Evolutionary conservation across 1,140 invertebrate species (phyloP).

Genomic region (Drosophila mayri): DNA sequence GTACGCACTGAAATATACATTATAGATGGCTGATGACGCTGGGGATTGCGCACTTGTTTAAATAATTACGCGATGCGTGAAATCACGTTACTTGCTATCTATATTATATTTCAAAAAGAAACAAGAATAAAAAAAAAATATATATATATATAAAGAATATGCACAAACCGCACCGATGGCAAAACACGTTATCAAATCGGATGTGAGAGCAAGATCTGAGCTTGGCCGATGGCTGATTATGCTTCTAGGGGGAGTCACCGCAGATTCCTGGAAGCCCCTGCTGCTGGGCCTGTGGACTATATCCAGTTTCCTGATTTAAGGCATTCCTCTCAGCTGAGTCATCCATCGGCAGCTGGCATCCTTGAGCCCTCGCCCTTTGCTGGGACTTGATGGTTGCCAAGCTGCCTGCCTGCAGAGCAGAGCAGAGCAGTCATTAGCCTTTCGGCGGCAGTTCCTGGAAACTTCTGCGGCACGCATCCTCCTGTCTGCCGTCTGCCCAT

Average conservation of each 20-base stretch:
- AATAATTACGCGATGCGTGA: conserved; percentile 6
- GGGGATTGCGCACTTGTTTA: conserved; percentile 32
- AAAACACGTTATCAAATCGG: conserved; percentile 46
- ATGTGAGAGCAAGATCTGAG: conserved; percentile 1
- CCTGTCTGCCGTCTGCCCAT: background rate
- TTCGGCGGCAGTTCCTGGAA: conserved; percentile 73
- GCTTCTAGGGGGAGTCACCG: conserved; percentile 12
- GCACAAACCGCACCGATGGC: conserved; percentile 2
- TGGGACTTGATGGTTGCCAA: background rate
- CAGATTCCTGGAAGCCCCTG: conserved; percentile 27
- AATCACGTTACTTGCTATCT: conserved; percentile 34
- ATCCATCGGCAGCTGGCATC: conserved; percentile 29
- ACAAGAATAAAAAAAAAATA: background rate
- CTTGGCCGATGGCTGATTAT: background rate
- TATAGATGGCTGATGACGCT: conserved; percentile 9
- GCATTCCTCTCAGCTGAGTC: conserved; percentile 31
- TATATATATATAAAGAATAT: conserved; percentile 13
- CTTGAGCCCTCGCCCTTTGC: conserved; percentile 47
- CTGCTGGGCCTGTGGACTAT: background rate
- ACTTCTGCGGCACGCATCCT: conserved; percentile 38
- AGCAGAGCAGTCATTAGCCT: conserved; percentile 71
- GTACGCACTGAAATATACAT: conserved; percentile 32
- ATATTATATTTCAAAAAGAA: conserved; percentile 3
- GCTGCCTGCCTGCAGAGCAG: background rate
- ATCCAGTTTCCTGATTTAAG: conserved; percentile 33